Conservation (phyloP, 2,888 invertebrate species). For the Euclidia mi region DNA sequence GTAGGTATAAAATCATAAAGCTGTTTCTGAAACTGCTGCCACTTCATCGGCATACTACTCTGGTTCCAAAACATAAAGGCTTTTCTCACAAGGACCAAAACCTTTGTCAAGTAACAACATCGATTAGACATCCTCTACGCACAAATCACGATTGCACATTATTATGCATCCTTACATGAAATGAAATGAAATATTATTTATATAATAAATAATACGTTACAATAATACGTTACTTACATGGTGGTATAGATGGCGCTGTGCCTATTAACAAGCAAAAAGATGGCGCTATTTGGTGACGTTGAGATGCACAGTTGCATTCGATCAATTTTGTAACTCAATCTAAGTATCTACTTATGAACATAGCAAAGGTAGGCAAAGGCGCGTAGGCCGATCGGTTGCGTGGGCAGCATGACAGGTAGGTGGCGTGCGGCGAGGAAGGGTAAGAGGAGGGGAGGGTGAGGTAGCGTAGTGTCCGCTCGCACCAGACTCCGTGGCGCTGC, state of each 20-base stretch:
- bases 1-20: too few relatives aligned
- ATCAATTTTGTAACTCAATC: neutral
- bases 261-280: constrained; percentile 11
- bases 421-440: constrained; percentile 24
- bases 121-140: constrained; percentile 51
- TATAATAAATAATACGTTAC: too few relatives aligned
- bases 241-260: constrained; percentile 26
- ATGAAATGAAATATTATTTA: too few relatives aligned
- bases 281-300: constrained; percentile 12
- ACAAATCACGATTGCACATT: constrained; percentile 65
- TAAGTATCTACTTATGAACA: constrained; percentile 65
- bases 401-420: constrained; percentile 70
- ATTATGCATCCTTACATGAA: constrained; percentile 75
- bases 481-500: constrained; percentile 82
- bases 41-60: too few relatives aligned
- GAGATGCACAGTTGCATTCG: neutral
- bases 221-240: too few relatives aligned
- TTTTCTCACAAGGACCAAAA: constrained; percentile 22
- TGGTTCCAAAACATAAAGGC: too few relatives aligned
- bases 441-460: constrained; percentile 16
- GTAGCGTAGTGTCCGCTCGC: constrained; percentile 51
- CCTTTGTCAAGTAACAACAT: constrained; percentile 36
- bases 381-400: constrained; percentile 76
- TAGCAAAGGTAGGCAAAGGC: constrained; percentile 69
- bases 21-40: too few relatives aligned